Base-by-base conservation (phyloP, 2,888 invertebrate species). In the Folsomia candida region DNA sequence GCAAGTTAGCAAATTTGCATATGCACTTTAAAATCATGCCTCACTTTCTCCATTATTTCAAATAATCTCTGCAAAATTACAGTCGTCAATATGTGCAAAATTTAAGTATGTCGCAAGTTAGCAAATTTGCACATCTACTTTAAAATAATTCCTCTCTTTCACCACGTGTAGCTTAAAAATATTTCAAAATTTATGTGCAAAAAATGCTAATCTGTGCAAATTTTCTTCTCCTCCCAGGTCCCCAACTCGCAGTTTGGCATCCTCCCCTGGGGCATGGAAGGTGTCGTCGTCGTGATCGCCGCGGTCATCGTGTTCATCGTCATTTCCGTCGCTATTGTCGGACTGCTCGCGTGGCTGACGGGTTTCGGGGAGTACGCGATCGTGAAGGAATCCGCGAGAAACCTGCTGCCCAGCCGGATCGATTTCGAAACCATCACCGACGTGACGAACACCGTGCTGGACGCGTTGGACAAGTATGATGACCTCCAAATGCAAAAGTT, bases 161-260 rank as follows among this genome's bases (percentile, higher is more conserved):
- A n/a, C n/a, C n/a, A n/a, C n/a, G n/a, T n/a, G n/a, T n/a, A n/a
- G n/a, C n/a, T n/a, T n/a, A n/a, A n/a, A n/a, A n/a, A n/a, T n/a
- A n/a, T n/a, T n/a, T n/a, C n/a, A n/a, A n/a, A n/a, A n/a, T n/a
- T n/a, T n/a, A n/a, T n/a, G n/a, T n/a, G n/a, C n/a, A n/a, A n/a
- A n/a, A n/a, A n/a, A n/a, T n/a, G n/a, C n/a, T n/a, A n/a, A n/a
- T n/a, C n/a, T n/a, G n/a, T n/a, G n/a, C n/a, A n/a, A n/a, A n/a
- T n/a, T n/a, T n/a, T n/a, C n/a, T n/a, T n/a, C n/a, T n/a, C n/a
- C n/a, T n/a, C 37, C 37, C 65, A 79, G 79, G 79, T 80, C 24
- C 80, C 80, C 26, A 80, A 80, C 72, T 75, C 76, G 18, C 79
- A 79, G 80, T 79, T 78, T 59, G 80, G 80, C 54, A 74, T 80